Evolutionary conservation across 2,113 vertebrate genomes (phyloP), one percentile per base, ranked within the genome.

Genomic region (Calyptommatus sinebrachiatus): DNA sequence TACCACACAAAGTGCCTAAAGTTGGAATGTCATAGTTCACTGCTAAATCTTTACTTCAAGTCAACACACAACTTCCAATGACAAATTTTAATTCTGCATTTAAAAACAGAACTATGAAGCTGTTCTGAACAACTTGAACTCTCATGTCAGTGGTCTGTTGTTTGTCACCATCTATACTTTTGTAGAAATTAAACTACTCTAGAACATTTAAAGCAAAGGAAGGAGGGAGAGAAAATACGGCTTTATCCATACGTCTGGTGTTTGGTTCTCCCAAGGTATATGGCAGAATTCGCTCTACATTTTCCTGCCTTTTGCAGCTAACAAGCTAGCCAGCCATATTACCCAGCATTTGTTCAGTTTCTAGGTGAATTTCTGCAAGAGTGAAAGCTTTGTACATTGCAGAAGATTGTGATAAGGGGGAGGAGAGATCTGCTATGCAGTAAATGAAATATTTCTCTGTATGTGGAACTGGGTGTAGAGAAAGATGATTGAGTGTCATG

Each of bases 41-140:
- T 63, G 46, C 26, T 77, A 31, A 77, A 70, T 65, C 50, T 28
- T 57, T 63, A 71, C 62, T 50, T 77, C 68, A 77, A 65, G 35
- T 24, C 50, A 77, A 57, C n/a, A 63, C 8, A 20, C 4, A 35
- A 71, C 12, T 8, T 45, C 14, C 5, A 70, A 18, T 57, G 18
- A 12, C 53, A 57, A 57, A 57, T 57, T 57, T 16, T 57, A 57
- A 16, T 57, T 3, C 53, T 57, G 53, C 18, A 57, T 57, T 57
- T 57, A 57, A 57, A 68, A 76, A 29, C 31, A 60, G 50, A 74
- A 67, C 10, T 71, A 26, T n/a, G 24, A 60, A 68, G 16, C 6
- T 31, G 6, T 41, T 20, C 12, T 2, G 70, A 12, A 50, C 46
- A 53, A 71, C 14, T 7, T 71, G 24, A 71, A 50, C 12, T 21